Evolutionary conservation across 1,140 invertebrate species (phyloP).

Genomic region (Chironomus striatipennis): DNA sequence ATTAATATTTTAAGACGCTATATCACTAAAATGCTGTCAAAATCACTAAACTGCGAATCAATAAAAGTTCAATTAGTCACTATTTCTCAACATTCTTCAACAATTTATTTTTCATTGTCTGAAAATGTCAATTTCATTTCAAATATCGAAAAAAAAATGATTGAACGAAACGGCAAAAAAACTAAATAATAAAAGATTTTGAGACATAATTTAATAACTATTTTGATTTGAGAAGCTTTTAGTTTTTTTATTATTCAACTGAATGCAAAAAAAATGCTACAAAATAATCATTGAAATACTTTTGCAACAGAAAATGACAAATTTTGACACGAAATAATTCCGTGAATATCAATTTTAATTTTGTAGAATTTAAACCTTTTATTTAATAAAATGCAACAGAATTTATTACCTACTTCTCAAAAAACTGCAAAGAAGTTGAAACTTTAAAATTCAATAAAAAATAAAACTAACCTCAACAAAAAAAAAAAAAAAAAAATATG

Average conservation of each 20-base stretch:
- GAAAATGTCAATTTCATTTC: neutral
- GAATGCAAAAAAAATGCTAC: neutral
- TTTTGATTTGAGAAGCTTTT: neutral
- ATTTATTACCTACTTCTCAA: no score
- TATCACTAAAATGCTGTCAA: no score
- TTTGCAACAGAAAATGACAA: neutral
- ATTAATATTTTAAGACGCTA: no score
- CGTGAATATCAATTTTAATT: neutral
- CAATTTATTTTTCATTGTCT: neutral
- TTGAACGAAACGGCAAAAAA: no score
- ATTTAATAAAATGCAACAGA: no score
- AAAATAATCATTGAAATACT: neutral
- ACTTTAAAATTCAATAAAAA: no score
- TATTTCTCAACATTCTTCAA: neutral
- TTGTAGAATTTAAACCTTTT: no score
- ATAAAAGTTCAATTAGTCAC: neutral
- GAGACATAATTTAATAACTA: slow-evolving; percentile 19
- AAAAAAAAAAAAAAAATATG: slow-evolving; percentile 15
- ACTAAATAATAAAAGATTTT: neutral
- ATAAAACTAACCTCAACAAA: no score
- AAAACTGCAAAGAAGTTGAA: no score
- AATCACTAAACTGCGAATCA: no score
- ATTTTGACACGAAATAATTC: neutral
- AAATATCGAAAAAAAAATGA: neutral
- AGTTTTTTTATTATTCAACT: neutral